phyloP scores from a whole-genome alignment of 1,140 invertebrate species.

The Leptinotarsa texana region DNA sequence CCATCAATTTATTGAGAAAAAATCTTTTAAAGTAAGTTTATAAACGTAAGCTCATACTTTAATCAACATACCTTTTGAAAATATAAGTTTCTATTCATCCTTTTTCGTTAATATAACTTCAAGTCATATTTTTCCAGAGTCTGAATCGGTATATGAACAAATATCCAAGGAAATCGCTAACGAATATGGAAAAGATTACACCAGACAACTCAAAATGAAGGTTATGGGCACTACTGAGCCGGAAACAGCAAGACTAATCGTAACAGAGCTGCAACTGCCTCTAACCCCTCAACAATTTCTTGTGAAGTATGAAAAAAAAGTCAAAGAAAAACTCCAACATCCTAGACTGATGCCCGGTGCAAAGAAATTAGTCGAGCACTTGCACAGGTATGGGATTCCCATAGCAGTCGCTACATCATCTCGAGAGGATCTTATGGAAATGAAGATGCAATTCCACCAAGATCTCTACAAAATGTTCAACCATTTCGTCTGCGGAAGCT shows the following conservation, averaged over 20 bases:
- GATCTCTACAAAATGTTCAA: constrained; percentile 77
- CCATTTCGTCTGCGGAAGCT: constrained; percentile 82
- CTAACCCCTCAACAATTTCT: constrained; percentile 60
- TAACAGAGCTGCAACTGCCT: constrained; percentile 60
- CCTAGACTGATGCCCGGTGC: constrained; percentile 67
- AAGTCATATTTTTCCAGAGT: constrained; percentile 45
- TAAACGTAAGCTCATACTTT: no score
- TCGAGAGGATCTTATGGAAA: constrained; percentile 71
- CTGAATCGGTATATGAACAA: constrained; percentile 51
- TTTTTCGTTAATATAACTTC: no score
- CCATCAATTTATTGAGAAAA: no score
- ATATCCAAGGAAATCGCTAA: constrained; percentile 49
- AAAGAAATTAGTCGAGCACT: constrained; percentile 77
- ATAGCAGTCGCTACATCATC: constrained; percentile 90
- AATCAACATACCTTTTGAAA: no score
- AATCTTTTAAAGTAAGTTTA: no score
- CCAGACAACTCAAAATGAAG: constrained; percentile 60
- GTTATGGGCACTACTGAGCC: constrained; percentile 63
- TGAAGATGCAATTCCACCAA: constrained; percentile 77
- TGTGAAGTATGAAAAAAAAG: constrained; percentile 41
- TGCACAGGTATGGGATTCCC: constrained; percentile 77
- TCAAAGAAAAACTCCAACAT: constrained; percentile 37
- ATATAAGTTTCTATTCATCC: no score
- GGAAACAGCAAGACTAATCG: constrained; percentile 60
- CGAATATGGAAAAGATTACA: constrained; percentile 62